Percentiles rank a stretch among this genome's conserved stretches.
These are phyloP conservation scores for Flexamia atlantica DNA, from an alignment of 2,888 invertebrate species.

Conservation along the genomic window DNA sequence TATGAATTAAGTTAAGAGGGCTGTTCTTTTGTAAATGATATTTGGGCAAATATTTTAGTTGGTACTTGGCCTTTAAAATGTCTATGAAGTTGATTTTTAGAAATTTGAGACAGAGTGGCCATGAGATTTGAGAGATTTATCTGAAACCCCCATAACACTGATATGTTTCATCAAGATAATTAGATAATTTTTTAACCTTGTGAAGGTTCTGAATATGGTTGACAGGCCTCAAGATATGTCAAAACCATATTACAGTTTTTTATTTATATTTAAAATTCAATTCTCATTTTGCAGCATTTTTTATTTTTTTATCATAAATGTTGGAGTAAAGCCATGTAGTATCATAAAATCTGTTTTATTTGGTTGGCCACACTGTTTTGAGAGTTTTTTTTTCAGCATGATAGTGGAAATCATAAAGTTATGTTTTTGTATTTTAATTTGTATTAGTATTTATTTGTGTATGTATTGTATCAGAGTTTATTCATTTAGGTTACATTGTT, in stretches of 20 bases:
- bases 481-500: neutral
- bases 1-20: neutral
- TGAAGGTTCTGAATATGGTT: too few relatives aligned
- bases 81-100: neutral
- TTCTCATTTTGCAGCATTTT: too few relatives aligned
- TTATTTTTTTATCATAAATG: too few relatives aligned
- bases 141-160: too few relatives aligned
- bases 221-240: too few relatives aligned
- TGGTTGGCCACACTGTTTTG: neutral
- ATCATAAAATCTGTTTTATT: too few relatives aligned
- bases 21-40: slow-evolving; percentile 1
- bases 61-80: neutral
- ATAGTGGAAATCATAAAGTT: neutral
- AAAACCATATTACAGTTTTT: too few relatives aligned
- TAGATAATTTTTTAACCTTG: too few relatives aligned
- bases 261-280: too few relatives aligned
- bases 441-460: slow-evolving; percentile 39
- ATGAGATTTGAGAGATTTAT: neutral
- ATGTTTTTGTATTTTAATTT: slow-evolving; percentile 27
- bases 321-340: too few relatives aligned
- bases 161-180: too few relatives aligned
- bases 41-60: neutral
- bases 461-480: slow-evolving; percentile 4
- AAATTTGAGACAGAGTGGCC: neutral
- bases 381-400: neutral